Percentiles rank a stretch among this genome's conserved stretches.
phyloP scores from a whole-genome alignment of 2,888 invertebrate genomes.

The Bedellia somnulentella region DNA sequence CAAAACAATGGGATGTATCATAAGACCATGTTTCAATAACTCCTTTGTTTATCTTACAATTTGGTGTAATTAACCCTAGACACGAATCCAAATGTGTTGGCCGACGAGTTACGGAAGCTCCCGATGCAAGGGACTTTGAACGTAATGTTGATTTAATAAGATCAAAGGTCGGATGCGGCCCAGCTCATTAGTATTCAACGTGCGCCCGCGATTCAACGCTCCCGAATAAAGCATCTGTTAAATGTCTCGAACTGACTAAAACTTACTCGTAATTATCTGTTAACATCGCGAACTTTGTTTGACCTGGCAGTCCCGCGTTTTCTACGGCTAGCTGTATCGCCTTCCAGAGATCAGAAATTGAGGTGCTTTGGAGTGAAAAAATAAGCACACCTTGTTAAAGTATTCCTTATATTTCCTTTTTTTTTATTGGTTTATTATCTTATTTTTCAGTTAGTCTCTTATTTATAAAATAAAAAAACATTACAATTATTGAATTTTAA shows the following conservation, averaged over 20 bases:
- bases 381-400: no score
- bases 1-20: no score
- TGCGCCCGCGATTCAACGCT: constrained; percentile 51
- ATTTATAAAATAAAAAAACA: no score
- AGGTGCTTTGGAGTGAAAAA: no score
- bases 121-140: constrained; percentile 9
- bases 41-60: constrained; percentile 4
- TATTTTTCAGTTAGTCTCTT: no score
- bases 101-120: constrained; percentile 38
- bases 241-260: constrained; percentile 58
- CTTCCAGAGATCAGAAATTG: no score
- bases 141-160: not conserved
- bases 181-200: constrained; percentile 55
- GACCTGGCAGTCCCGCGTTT: no score
- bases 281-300: constrained; percentile 60
- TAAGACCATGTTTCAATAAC: constrained; percentile 3
- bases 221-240: constrained; percentile 59
- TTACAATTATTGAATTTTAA: no score
- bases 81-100: constrained; percentile 57
- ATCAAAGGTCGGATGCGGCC: not conserved
- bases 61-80: constrained; percentile 57
- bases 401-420: no score
- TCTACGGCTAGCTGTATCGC: no score
- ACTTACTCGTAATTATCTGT: constrained; percentile 60
- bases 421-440: no score